Percentiles rank a stretch among this genome's conserved stretches.
Evolutionary conservation across 2,113 vertebrate species (phyloP).

Genomic region (Otus sunia): DNA sequence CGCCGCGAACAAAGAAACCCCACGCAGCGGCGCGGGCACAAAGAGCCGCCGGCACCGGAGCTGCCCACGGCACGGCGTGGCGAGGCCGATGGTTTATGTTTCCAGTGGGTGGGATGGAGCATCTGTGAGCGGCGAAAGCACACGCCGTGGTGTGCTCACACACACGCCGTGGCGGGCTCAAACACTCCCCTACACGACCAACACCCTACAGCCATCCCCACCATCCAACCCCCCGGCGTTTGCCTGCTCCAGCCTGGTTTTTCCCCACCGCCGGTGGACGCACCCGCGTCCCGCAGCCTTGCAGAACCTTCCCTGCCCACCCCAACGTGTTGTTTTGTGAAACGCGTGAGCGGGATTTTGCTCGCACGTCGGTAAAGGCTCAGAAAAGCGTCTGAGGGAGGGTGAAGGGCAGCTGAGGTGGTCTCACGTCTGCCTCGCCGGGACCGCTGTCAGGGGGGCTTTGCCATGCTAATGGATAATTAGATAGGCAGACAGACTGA

Average conservation of each 20-base stretch:
- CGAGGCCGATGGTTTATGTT: accelerated
- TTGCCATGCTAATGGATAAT: conserved; percentile 12
- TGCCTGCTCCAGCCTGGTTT: not conserved
- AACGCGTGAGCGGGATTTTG: accelerated
- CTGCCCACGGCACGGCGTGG: not conserved
- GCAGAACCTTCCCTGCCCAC: not conserved
- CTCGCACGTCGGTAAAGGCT: not conserved
- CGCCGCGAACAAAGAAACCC: conserved; percentile 41
- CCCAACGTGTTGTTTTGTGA: accelerated
- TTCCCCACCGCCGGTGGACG: accelerated
- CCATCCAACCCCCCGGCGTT: accelerated
- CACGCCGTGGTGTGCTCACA: too few species aligned
- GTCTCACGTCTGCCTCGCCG: not conserved
- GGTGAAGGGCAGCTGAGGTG: not conserved
- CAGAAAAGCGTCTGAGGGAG: accelerated
- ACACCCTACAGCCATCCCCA: not conserved
- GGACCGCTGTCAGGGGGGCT: not conserved
- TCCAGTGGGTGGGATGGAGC: not conserved
- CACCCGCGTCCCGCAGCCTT: accelerated
- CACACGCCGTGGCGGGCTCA: too few species aligned
- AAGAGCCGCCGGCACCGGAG: not conserved
- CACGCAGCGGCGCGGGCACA: not conserved
- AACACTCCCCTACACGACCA: accelerated
- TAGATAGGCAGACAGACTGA: conserved; percentile 7
- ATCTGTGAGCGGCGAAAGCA: not conserved